Evolutionary conservation across 2,113 vertebrate genomes (phyloP).

Genomic region (Casuarius casuarius): DNA sequence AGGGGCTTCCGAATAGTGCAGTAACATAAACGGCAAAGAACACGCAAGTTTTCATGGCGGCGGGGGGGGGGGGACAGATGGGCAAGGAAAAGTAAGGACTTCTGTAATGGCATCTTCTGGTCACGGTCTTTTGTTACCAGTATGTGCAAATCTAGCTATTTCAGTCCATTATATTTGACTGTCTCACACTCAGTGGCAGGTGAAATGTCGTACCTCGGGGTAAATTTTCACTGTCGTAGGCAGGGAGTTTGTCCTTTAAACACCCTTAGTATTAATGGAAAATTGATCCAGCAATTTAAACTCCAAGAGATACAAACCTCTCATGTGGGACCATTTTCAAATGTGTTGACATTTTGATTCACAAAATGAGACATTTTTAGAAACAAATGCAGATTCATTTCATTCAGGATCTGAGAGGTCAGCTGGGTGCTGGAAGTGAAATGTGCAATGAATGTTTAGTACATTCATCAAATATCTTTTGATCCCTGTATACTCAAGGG

Average conservation of each 20-base stretch:
- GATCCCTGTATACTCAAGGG: not conserved
- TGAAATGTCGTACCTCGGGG: constrained; percentile 41
- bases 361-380: constrained; percentile 45
- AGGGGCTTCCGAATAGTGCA: not conserved
- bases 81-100: not conserved
- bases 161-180: constrained; percentile 29
- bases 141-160: constrained; percentile 43
- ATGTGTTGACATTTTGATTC: constrained; percentile 49
- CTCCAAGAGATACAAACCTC: constrained; percentile 21
- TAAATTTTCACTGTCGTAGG: constrained; percentile 64
- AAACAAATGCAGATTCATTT: constrained; percentile 50
- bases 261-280: constrained; percentile 49
- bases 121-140: not conserved
- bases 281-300: constrained; percentile 59
- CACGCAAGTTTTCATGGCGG: not conserved
- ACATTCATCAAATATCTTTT: constrained; percentile 3
- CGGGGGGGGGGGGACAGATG: not conserved
- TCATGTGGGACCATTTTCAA: constrained; percentile 25
- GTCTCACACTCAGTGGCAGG: constrained; percentile 4
- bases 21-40: not conserved
- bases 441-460: constrained; percentile 24
- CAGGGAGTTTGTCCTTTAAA: constrained; percentile 69
- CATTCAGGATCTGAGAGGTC: constrained; percentile 42
- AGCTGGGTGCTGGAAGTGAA: constrained; percentile 22
- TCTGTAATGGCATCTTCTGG: not conserved